Conservation (phyloP, 2,113 vertebrate genomes). For the Cephalopterus ornatus region DNA sequence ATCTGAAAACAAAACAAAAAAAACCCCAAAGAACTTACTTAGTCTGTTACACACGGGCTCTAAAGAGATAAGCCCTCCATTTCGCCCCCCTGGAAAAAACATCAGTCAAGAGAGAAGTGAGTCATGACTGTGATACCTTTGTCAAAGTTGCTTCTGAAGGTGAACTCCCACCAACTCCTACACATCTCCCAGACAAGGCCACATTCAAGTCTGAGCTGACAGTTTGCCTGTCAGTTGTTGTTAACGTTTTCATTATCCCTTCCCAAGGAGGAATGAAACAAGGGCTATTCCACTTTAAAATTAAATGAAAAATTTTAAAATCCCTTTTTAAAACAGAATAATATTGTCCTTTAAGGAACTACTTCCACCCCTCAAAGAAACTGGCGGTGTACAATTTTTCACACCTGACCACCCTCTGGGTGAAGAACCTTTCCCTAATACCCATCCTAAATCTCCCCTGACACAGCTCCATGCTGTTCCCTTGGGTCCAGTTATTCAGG, state of each 20-base stretch:
- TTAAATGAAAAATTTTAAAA: rapidly evolving
- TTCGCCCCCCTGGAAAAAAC: neutral
- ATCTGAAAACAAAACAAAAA: conserved; percentile 74
- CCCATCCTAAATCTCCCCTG: neutral
- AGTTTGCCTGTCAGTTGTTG: neutral
- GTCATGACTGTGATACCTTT: neutral
- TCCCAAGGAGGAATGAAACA: neutral
- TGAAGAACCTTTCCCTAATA: neutral
- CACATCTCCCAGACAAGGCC: neutral
- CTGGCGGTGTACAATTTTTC: neutral
- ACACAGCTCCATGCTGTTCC: neutral
- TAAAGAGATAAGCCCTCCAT: neutral
- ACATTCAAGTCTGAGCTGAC: rapidly evolving
- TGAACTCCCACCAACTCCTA: neutral
- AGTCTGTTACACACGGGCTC: neutral
- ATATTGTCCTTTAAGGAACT: neutral
- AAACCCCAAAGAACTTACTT: neutral
- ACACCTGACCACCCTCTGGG: neutral
- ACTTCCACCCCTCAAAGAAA: neutral
- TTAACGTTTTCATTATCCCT: neutral
- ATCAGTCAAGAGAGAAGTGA: neutral
- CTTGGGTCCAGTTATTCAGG: neutral
- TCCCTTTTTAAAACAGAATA: neutral
- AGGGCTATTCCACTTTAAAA: neutral
- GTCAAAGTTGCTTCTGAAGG: neutral